Conservation (phyloP, 2,888 invertebrate genomes). For the Drosophila pseudotakahashii region DNA sequence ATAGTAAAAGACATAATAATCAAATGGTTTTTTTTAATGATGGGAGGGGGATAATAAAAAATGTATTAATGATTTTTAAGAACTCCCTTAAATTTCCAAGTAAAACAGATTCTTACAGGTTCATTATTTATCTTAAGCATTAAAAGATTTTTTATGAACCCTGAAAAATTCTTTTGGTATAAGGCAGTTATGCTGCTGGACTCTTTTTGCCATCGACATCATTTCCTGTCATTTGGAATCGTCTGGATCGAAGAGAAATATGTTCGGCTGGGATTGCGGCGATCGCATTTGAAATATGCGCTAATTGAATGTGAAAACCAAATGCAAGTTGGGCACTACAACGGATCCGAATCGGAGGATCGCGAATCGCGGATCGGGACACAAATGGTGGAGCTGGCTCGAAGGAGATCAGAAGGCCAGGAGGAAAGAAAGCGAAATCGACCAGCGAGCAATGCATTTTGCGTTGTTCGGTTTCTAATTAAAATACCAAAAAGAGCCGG, state of each 20-base stretch:
- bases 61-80: too few species aligned
- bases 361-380: background rate
- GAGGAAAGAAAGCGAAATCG: conserved; percentile 59
- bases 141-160: conserved; percentile 1
- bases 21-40: background rate
- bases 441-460: conserved; percentile 69
- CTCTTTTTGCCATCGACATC: conserved; percentile 35
- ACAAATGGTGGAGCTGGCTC: conserved; percentile 2
- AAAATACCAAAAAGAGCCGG: conserved; percentile 66
- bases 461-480: conserved; percentile 76
- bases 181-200: background rate
- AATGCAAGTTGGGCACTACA: conserved; percentile 48
- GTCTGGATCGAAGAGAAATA: conserved; percentile 47
- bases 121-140: background rate
- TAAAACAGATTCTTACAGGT: background rate
- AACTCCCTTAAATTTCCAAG: too few species aligned
- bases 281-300: conserved; percentile 69
- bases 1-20: conserved; percentile 47
- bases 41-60: background rate
- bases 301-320: conserved; percentile 76
- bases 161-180: conserved; percentile 1
- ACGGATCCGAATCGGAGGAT: conserved; percentile 13
- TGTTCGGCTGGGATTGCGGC: conserved; percentile 47
- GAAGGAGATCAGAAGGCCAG: conserved; percentile 40
- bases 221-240: conserved; percentile 56